Conservation (phyloP, 1,140 invertebrate genomes). For the Lordiphosa stackelbergi region DNA sequence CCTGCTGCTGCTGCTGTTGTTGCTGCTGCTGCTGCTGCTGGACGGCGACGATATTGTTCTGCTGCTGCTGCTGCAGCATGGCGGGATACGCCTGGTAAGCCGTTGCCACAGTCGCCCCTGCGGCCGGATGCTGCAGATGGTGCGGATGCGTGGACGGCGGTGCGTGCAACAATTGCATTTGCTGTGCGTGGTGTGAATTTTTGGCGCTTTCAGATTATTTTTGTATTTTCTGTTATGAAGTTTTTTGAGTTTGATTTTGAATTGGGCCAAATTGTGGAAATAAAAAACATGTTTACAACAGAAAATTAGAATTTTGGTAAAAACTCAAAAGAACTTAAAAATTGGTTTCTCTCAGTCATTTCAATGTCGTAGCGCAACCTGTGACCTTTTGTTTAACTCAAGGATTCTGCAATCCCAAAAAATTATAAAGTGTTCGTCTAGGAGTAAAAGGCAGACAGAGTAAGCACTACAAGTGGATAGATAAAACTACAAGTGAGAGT, state of each 20-base stretch:
- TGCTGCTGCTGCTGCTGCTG: slow-evolving; percentile 53
- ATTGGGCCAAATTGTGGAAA: slow-evolving; percentile 13
- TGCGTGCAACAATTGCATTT: slow-evolving; percentile 77
- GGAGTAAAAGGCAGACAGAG: slow-evolving; percentile 22
- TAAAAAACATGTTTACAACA: too few species aligned
- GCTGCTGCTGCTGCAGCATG: slow-evolving; percentile 36
- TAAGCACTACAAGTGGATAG: slow-evolving; percentile 48
- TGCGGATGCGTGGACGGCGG: slow-evolving; percentile 69
- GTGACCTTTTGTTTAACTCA: too few species aligned
- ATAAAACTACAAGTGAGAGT: slow-evolving; percentile 37
- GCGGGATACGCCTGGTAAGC: slow-evolving; percentile 48
- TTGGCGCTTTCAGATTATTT: slow-evolving; percentile 57
- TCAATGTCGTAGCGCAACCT: too few species aligned
- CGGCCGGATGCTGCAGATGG: slow-evolving; percentile 54
- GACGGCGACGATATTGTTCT: slow-evolving; percentile 39
- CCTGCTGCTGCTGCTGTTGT: slow-evolving; percentile 49
- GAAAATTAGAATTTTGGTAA: slow-evolving; percentile 15
- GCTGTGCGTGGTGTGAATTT: slow-evolving; percentile 71
- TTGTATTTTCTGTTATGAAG: slow-evolving; percentile 13
- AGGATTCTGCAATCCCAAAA: slow-evolving; percentile 10
- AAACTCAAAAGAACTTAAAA: too few species aligned
- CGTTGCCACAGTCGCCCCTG: slow-evolving; percentile 38
- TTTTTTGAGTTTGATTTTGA: slow-evolving; percentile 42
- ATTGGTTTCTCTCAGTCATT: too few species aligned
- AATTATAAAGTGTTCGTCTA: slow-evolving; percentile 3